A percentile compares a stretch with the other conserved stretches of the same genome.
These are phyloP conservation scores for Clarias gariepinus DNA, from an alignment of 2,113 vertebrate genomes.

Conservation along the genomic window DNA sequence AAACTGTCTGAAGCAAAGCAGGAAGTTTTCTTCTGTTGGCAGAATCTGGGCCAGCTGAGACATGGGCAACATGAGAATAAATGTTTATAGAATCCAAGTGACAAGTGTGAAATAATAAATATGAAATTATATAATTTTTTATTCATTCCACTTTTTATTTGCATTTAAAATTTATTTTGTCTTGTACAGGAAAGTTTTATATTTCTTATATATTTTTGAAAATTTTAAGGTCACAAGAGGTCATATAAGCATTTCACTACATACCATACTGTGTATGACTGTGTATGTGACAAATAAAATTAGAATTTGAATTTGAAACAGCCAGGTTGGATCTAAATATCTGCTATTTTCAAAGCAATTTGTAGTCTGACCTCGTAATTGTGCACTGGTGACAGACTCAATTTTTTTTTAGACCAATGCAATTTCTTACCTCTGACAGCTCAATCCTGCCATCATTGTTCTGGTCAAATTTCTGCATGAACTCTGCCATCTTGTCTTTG, in stretches of 20 bases:
- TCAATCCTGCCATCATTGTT: slow-evolving; percentile 94
- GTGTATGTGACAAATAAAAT: no score
- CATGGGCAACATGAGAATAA: slow-evolving; percentile 48
- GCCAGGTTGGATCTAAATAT: neutral
- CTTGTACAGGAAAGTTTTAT: no score
- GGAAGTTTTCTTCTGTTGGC: slow-evolving; percentile 96
- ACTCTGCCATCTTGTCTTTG: slow-evolving; percentile 93
- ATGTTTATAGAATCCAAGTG: neutral
- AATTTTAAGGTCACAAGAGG: no score
- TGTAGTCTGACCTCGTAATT: neutral
- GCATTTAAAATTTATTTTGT: no score
- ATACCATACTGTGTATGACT: no score
- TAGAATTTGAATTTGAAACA: no score
- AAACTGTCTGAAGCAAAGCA: slow-evolving; percentile 95
- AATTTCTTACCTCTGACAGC: slow-evolving; percentile 90
- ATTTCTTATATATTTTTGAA: no score
- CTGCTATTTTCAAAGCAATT: neutral
- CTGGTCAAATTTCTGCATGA: slow-evolving; percentile 97
- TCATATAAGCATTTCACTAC: no score
- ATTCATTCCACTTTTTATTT: no score
- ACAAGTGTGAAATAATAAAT: slow-evolving; percentile 14
- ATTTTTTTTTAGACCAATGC: neutral
- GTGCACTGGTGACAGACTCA: neutral
- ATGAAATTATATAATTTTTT: no score
- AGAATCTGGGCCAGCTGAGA: slow-evolving; percentile 94